Base-by-base conservation (phyloP, 1,140 invertebrate species). In the Procambarus virginalis region DNA sequence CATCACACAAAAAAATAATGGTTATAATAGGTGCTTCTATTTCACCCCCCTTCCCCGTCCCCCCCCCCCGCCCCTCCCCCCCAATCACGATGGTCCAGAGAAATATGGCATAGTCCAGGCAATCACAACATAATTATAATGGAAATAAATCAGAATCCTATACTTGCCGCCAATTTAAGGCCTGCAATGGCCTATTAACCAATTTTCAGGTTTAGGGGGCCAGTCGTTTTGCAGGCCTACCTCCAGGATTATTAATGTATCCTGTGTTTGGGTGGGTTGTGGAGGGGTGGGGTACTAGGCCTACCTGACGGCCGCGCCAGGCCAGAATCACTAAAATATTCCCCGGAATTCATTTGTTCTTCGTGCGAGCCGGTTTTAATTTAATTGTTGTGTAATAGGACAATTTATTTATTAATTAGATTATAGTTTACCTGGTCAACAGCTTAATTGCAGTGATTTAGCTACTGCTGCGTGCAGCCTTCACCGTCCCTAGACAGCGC, bases 51-150 rank as follows among this genome's bases (percentile, higher is more conserved):
- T 55, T 1, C 12, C 8, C 8, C 6, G 1, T 12, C 12, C 8
- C 49, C 17, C 68, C 64, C 73, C 49, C 10, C 75, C 20, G 2
- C n/a, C 22, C 51, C 48, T 48, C 14, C 17, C 5, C 34, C n/a
- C 17, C n/a, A 45, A 73, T 85, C 20, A 85, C 51, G 49, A 48
- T 8, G 6, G 22, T 51, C 45, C 5, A 4, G 55, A 75, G 73
- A 85, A 76, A 85, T 76, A 85, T 76, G 75, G 48, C n/a, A 17
- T 8, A 8, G 48, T 17, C 34, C 6, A 75, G 73, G 22, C 83
- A 85, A 85, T 85, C 83, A 85, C 83, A 85, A 85, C 73, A 85
- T 76, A 85, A 85, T 85, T 85, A 85, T 76, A 85, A 34, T 85
- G 73, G 8, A 49, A n/a, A 85, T 85, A 85, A 85, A 85, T 85